Evolutionary conservation across 2,113 vertebrate genomes (phyloP).

Genomic region (Tetrax tetrax): DNA sequence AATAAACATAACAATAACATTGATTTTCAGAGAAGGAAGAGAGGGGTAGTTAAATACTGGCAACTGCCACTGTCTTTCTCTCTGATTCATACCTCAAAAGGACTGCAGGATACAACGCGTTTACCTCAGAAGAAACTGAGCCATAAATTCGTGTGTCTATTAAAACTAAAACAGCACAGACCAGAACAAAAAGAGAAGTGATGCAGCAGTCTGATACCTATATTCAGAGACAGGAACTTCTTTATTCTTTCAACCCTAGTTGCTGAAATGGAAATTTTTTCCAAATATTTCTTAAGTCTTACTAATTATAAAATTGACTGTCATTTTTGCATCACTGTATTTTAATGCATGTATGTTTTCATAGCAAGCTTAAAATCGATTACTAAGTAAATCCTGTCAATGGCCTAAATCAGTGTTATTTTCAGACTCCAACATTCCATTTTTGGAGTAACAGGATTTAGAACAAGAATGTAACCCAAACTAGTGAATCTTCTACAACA

Average conservation of each 20-base stretch:
- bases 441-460: neutral
- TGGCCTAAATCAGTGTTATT: neutral
- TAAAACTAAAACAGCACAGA: neutral
- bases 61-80: neutral
- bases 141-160: neutral
- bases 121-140: neutral
- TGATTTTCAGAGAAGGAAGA: neutral
- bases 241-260: neutral
- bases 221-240: neutral
- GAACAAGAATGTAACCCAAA: neutral
- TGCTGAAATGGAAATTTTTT: neutral
- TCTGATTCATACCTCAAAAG: neutral
- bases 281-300: neutral
- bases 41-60: neutral
- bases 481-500: neutral
- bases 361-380: neutral
- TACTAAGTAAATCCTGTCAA: neutral
- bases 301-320: neutral
- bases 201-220: neutral
- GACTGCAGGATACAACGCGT: neutral
- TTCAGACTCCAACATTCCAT: neutral
- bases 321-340: neutral
- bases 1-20: neutral
- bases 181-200: neutral
- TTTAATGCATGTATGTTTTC: neutral